Evolutionary conservation across 92 coral and sea anemone species (phyloP).

Genomic region (Porites divaricata): DNA sequence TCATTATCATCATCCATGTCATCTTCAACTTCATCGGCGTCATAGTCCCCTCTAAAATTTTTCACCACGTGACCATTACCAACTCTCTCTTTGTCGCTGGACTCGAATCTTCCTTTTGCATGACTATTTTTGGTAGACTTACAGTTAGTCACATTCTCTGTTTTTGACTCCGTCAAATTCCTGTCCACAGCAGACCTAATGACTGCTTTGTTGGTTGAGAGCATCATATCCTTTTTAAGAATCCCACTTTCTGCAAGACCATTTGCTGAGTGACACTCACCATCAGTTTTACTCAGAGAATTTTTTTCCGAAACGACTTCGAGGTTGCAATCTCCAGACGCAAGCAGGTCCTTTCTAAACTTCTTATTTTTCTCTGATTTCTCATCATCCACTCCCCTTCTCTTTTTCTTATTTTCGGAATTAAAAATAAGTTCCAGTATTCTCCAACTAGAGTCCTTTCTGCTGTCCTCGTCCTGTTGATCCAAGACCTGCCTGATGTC

Average conservation of each 20-base stretch:
- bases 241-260: background rate
- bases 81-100: background rate
- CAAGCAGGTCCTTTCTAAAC: background rate
- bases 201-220: background rate
- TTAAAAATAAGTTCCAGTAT: constrained; percentile 40
- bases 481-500: constrained; percentile 31
- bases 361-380: constrained; percentile 11
- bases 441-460: constrained; percentile 16
- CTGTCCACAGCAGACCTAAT: background rate
- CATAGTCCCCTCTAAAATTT: background rate
- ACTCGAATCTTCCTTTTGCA: background rate
- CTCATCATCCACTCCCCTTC: background rate
- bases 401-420: constrained; percentile 12
- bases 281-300: background rate
- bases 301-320: background rate
- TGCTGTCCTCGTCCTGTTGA: constrained; percentile 12
- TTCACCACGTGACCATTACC: background rate
- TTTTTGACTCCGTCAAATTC: background rate
- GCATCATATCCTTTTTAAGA: background rate
- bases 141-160: background rate
- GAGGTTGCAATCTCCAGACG: background rate
- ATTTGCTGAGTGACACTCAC: background rate
- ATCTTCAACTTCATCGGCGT: background rate
- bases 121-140: background rate
- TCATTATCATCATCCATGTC: background rate